A percentile compares a stretch with the other conserved stretches of the same genome.
Evolutionary conservation across 2,888 invertebrate species (phyloP).

Genomic region (Epiblema foenella): DNA sequence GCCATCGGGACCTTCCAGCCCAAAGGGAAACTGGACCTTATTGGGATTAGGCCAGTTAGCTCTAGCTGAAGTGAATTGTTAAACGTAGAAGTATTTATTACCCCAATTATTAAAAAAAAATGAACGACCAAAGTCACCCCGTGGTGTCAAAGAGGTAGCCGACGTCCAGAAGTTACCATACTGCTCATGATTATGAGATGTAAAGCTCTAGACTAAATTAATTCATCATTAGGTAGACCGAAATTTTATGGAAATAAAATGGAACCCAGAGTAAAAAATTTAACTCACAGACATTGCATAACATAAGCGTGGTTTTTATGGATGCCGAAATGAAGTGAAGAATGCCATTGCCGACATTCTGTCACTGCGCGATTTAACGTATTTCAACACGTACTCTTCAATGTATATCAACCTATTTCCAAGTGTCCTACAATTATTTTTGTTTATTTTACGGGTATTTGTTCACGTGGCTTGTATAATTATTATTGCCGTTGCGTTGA

Average conservation of each 20-base stretch:
- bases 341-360: conserved; percentile 56
- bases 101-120: not conserved
- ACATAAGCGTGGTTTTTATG: conserved; percentile 33
- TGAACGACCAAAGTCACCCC: too few species aligned
- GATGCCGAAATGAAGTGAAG: conserved; percentile 44
- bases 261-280: conserved; percentile 15
- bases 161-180: too few species aligned
- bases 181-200: too few species aligned
- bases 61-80: too few species aligned
- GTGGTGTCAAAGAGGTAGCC: too few species aligned
- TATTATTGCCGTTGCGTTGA: not conserved
- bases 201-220: too few species aligned
- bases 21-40: too few species aligned
- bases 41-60: too few species aligned
- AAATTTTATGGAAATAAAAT: not conserved
- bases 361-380: conserved; percentile 29
- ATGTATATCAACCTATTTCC: conserved; percentile 42
- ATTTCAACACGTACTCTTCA: conserved; percentile 40
- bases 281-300: conserved; percentile 2
- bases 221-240: too few species aligned
- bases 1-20: too few species aligned
- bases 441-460: conserved; percentile 36
- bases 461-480: conserved; percentile 30
- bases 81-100: not conserved
- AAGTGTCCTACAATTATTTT: conserved; percentile 22